Evolutionary conservation across 2,797 vertebrate genomes (phyloP), one percentile per base, ranked within the genome.

Genomic region (Strix occidentalis): DNA sequence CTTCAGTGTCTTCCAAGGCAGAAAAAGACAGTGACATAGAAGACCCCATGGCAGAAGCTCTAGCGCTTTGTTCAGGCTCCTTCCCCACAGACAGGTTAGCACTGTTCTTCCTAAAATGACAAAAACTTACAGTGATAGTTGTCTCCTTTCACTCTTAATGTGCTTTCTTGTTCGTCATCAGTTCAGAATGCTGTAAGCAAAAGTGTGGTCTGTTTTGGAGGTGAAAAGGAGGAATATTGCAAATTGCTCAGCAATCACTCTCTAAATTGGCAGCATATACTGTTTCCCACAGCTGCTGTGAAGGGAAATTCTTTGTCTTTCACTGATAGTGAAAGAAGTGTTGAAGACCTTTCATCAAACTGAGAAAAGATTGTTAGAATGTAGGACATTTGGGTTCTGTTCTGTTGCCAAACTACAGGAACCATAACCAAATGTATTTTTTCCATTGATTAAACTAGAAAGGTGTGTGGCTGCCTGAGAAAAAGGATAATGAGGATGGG

Each of bases 51-150:
- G 97, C 98, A 71, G 98, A 98, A 90, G 98, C 96, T 41, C 93
- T 98, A 21, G 97, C 98, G 3, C 98, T 98, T 66, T 98, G 98
- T 63, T 98, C 98, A n/a, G 98, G 98, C 68, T 98, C 98, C 64
- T 98, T 98, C 88, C 97, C 97, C 51, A 97, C 97, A 54, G 98
- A 98, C 83, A 97, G 97, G 98, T 98, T 75, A 96, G 96, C 70
- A 13, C 25, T 75, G 11, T 20, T 84, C 10, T 37, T 31, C 31
- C 35, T 69, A 8, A 63, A 33, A 43, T 28, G n/a, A n/a, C 37
- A 21, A 4, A 45, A 20, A 11, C 29, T 56, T 41, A 7, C 19
- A 21, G 45, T 9, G 21, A 16, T 29, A 23, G 8, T 31, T 80
- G 24, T 53, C 37, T 87, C 6, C 1, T 50, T 94, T 86, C 25